Evolutionary conservation across 1,140 invertebrate genomes (phyloP).

Genomic region (Leptopilina boulardi): DNA sequence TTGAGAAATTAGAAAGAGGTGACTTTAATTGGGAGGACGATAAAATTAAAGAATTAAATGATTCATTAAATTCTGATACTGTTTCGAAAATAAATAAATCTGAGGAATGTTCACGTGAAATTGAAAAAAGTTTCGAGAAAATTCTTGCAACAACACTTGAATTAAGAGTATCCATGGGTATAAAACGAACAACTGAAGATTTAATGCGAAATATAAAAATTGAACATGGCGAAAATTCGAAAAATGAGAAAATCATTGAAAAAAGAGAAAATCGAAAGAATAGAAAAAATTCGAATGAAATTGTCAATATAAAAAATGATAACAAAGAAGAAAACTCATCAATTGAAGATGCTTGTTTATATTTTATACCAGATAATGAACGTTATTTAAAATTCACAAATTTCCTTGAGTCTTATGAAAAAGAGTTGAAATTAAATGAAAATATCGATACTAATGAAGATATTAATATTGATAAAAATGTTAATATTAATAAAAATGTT

Average conservation of each 20-base stretch:
- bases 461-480: too few relatives aligned
- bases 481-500: too few relatives aligned
- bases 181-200: slow-evolving; percentile 7
- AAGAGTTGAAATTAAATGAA: slow-evolving; percentile 50
- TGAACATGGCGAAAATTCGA: background rate
- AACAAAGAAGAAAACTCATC: slow-evolving; percentile 17
- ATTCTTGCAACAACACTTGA: background rate
- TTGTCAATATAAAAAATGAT: background rate
- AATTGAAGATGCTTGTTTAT: slow-evolving; percentile 59
- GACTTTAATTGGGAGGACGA: slow-evolving; percentile 33
- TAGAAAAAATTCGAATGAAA: slow-evolving; percentile 1
- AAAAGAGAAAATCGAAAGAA: background rate
- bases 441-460: slow-evolving; percentile 8
- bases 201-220: background rate
- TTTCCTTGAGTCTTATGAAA: slow-evolving; percentile 54
- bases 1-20: slow-evolving; percentile 22
- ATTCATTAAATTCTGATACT: background rate
- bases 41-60: slow-evolving; percentile 34
- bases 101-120: too few relatives aligned
- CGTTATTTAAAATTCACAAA: slow-evolving; percentile 56
- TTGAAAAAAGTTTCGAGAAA: background rate
- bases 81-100: too few relatives aligned
- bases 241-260: background rate
- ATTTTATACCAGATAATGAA: slow-evolving; percentile 61
- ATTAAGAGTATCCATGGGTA: slow-evolving; percentile 15